Percentiles rank a stretch among this genome's conserved stretches.
Evolutionary conservation across 1,140 invertebrate species (phyloP).

Genomic region (Melanaphis sacchari): DNA sequence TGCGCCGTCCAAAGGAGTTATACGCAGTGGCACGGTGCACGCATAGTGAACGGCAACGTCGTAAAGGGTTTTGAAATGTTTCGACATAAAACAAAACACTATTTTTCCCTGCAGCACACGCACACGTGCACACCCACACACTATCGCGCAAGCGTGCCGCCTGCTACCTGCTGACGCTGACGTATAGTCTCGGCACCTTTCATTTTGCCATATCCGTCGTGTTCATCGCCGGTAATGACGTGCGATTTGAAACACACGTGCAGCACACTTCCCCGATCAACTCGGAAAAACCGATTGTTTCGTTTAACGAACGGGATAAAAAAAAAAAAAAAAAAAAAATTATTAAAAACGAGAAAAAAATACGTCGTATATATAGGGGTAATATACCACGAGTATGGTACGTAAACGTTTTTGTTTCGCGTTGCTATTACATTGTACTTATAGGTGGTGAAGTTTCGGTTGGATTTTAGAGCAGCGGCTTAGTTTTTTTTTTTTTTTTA

Average conservation of each 20-base stretch:
- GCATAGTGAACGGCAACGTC: neutral
- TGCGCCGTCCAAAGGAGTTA: neutral
- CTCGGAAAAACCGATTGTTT: neutral
- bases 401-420: neutral
- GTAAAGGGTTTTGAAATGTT: neutral
- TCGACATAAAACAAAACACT: conserved; percentile 14
- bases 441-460: too few species aligned
- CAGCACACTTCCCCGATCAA: neutral
- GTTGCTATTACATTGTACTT: neutral
- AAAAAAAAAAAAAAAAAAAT: neutral
- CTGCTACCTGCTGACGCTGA: neutral
- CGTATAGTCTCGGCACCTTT: neutral
- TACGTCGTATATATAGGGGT: too few species aligned
- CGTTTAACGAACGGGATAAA: neutral
- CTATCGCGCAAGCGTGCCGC: neutral
- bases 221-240: neutral
- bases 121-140: neutral
- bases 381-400: neutral
- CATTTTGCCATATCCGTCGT: neutral
- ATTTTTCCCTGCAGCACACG: neutral
- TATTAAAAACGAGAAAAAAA: too few species aligned
- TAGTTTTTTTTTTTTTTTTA: too few species aligned
- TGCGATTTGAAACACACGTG: neutral
- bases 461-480: too few species aligned
- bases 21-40: neutral